A percentile compares a stretch with the other conserved stretches of the same genome.
Evolutionary conservation across 2,113 vertebrate species (phyloP).

Genomic region (Turnix velox): DNA sequence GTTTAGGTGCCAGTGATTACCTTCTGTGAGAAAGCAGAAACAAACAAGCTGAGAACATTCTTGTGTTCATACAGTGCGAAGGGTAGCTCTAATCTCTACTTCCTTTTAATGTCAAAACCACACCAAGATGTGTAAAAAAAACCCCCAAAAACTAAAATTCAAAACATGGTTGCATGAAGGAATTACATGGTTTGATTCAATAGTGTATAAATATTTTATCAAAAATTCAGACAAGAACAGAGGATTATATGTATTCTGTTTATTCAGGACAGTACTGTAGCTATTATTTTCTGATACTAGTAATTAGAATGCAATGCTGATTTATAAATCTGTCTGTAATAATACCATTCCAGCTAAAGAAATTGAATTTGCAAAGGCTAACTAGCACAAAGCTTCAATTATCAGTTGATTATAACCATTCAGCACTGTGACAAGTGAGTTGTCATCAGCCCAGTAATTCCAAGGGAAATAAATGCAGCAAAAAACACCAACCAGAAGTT

Average conservation of each 20-base stretch:
- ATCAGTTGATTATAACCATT: constrained; percentile 62
- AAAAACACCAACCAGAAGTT: constrained; percentile 1
- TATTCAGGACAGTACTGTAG: constrained; percentile 41
- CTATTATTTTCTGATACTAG: constrained; percentile 59
- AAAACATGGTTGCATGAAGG: neutral
- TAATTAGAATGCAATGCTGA: constrained; percentile 52
- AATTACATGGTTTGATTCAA: neutral
- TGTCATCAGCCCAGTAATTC: neutral
- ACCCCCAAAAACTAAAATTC: neutral
- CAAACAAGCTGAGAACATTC: neutral
- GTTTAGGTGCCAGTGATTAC: neutral
- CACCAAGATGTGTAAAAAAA: neutral
- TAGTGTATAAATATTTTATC: neutral
- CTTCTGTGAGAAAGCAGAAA: constrained; percentile 2
- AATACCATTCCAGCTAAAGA: constrained; percentile 22
- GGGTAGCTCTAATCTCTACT: neutral
- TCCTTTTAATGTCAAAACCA: neutral
- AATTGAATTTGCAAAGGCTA: constrained; percentile 47
- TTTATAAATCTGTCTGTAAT: constrained; percentile 47
- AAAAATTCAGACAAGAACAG: constrained; percentile 7
- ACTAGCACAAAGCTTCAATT: constrained; percentile 53
- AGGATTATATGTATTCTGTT: constrained; percentile 28
- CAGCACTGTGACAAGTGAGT: constrained; percentile 10
- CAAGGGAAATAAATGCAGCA: constrained; percentile 18
- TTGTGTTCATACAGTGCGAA: neutral